These are phyloP conservation scores for Columba livia DNA, from an alignment of 2,113 vertebrate genomes.

Conservation along the genomic window DNA sequence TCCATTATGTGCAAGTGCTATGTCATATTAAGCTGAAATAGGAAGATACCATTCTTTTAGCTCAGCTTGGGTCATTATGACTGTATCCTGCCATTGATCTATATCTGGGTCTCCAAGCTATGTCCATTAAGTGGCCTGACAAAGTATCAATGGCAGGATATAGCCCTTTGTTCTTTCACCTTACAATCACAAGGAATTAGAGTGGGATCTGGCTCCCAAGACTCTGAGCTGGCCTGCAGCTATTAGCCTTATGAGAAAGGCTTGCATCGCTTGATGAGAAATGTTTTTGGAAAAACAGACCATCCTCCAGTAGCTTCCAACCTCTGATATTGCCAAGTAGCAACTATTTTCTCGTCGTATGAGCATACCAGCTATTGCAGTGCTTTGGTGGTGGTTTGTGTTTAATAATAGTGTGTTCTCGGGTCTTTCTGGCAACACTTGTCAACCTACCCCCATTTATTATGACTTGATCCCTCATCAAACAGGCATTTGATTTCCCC, in stretches of 20 bases:
- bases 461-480: neutral
- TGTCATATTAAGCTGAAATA: conserved; percentile 7
- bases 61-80: neutral
- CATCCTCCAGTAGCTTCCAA: neutral
- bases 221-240: neutral
- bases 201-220: neutral
- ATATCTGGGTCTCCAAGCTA: neutral
- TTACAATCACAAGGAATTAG: neutral
- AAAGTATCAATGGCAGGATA: conserved; percentile 52
- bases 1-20: neutral
- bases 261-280: neutral
- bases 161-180: conserved; percentile 26
- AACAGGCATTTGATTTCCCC: neutral
- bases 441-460: neutral
- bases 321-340: neutral
- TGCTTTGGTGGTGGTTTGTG: neutral
- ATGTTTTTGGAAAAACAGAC: neutral
- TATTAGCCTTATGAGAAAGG: neutral
- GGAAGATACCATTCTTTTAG: conserved; percentile 19
- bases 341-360: accelerated
- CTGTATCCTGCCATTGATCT: conserved; percentile 26
- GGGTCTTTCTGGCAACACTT: neutral
- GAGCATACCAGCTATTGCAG: neutral
- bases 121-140: neutral
- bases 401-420: neutral